phyloP scores from a whole-genome alignment of 2,797 vertebrate genomes.

The Crax fasciolata region DNA sequence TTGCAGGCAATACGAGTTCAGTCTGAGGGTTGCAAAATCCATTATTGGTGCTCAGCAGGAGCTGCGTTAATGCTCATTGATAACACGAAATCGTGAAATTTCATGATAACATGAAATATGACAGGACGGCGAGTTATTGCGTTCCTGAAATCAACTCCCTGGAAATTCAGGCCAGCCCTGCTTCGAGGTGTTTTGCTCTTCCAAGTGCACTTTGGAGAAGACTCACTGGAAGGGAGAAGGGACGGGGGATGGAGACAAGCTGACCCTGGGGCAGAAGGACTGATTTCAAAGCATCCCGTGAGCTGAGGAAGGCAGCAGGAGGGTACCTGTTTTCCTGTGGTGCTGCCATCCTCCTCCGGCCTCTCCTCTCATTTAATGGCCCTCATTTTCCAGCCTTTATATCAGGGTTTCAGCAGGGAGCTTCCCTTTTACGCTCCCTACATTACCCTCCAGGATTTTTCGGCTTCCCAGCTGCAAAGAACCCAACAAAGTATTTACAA shows the following conservation, averaged over 20 bases:
- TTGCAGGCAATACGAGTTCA: slow-evolving; percentile 10
- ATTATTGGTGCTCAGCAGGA: slow-evolving; percentile 3
- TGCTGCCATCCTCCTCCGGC: neutral
- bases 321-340: neutral
- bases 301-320: neutral
- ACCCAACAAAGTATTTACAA: neutral
- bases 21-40: slow-evolving; percentile 35
- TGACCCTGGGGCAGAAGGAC: neutral
- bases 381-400: neutral
- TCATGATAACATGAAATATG: slow-evolving; percentile 25
- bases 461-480: neutral
- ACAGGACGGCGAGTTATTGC: neutral
- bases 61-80: slow-evolving; percentile 42
- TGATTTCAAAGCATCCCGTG: neutral
- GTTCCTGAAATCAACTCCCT: slow-evolving; percentile 23
- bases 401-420: neutral
- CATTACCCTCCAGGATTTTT: neutral
- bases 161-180: neutral
- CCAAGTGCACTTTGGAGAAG: neutral
- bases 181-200: neutral
- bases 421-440: neutral
- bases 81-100: slow-evolving; percentile 8
- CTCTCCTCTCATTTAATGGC: neutral
- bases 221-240: neutral
- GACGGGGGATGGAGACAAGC: neutral